Evolutionary conservation across 2,888 invertebrate genomes (phyloP), one percentile per base, ranked within the genome.

Genomic region (Pandemis heparana): DNA sequence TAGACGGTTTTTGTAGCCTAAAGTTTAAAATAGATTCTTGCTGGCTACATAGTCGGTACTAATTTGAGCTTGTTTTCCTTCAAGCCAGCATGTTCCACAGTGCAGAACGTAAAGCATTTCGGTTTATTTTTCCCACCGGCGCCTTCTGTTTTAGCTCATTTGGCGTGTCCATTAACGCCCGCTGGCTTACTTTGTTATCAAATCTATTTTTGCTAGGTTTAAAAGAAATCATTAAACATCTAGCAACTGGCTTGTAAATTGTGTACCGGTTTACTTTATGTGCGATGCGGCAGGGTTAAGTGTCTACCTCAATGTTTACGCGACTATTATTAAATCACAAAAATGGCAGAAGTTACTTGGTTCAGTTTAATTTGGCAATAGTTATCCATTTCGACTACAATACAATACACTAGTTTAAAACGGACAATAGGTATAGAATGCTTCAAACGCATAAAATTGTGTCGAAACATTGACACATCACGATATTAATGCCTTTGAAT

Each of bases 131-230:
- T 86, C 82, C 77, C 80, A 72, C 62, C 84, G 80, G 86, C 93
- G 77, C 85, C 94, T 82, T 90, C 94, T 86, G 95, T 91, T 89
- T 92, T 91, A 74, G 82, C 93, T 89, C 95, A 95, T 79, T 95
- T 95, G 68, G 85, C 92, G 72, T 94, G 91, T 88, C 95, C 95
- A 87, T 95, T 95, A 88, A 91, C 95, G 79, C 85, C 82, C 78
- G 83, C 84, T 82, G 85, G 86, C 89, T 90, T 89, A 87, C 83
- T 88, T 90, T 86, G 83, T 82, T 79, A 82, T 79, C 81, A 78
- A 78, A 78, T 80, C 78, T 89, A 83, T 89, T 88, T 87, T 86
- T 80, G 83, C 61, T 39, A 51, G 23, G 61, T 64, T 56, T 10
- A 38, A 60, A 69, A 70, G 61, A 73, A 73, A 70, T 68, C 61